These are phyloP conservation scores for Amphipoea oculea DNA, from an alignment of 2,888 invertebrate species.

Conservation along the genomic window DNA sequence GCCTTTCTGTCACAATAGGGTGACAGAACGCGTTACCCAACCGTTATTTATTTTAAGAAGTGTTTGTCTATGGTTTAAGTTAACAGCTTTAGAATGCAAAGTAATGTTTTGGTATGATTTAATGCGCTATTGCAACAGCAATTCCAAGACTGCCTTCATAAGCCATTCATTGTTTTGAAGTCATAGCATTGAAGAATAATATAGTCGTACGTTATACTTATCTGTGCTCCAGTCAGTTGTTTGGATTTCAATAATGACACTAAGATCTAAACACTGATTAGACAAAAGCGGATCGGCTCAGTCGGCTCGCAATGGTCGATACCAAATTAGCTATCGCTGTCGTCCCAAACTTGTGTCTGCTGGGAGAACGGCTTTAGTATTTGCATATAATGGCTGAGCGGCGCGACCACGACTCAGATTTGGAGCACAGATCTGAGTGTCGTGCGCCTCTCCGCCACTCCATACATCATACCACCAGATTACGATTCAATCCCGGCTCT, in stretches of 20 bases:
- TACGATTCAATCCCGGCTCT: slow-evolving; percentile 77
- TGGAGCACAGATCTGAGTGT: slow-evolving; percentile 83
- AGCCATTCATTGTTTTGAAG: slow-evolving; percentile 55
- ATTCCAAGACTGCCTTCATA: slow-evolving; percentile 39
- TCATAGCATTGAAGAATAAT: slow-evolving; percentile 54
- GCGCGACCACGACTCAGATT: slow-evolving; percentile 85
- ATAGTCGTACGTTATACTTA: slow-evolving; percentile 48
- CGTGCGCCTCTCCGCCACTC: slow-evolving; percentile 76
- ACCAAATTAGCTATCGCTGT: slow-evolving; percentile 75
- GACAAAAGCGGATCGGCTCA: slow-evolving; percentile 44
- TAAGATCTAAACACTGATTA: slow-evolving; percentile 56
- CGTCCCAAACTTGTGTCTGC: slow-evolving; percentile 76
- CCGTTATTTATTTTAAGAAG: slow-evolving; percentile 79
- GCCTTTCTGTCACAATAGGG: slow-evolving; percentile 74
- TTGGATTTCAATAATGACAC: slow-evolving; percentile 55
- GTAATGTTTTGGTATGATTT: slow-evolving; percentile 26
- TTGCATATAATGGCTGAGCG: slow-evolving; percentile 86
- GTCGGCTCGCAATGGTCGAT: slow-evolving; percentile 33
- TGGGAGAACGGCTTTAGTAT: slow-evolving; percentile 78
- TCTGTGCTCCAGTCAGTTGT: slow-evolving; percentile 39
- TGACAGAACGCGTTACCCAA: slow-evolving; percentile 80
- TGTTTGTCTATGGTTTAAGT: slow-evolving; percentile 73
- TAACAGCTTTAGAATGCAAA: slow-evolving; percentile 53
- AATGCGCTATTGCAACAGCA: slow-evolving; percentile 37
- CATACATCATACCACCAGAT: slow-evolving; percentile 76